Evolutionary conservation across 2,888 invertebrate genomes (phyloP).

Genomic region (Rotaria socialis): DNA sequence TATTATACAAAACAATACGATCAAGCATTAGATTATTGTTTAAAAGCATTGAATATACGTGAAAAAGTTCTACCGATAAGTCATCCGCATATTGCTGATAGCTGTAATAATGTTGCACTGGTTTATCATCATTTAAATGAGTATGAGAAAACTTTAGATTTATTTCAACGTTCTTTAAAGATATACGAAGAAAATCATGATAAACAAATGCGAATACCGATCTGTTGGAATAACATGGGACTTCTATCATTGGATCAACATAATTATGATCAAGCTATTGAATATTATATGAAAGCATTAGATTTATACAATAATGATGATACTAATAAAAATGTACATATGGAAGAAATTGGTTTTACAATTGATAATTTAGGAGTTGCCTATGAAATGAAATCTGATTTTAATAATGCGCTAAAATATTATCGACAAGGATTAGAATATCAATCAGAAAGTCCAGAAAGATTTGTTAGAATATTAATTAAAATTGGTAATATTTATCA

Average conservation of each 20-base stretch:
- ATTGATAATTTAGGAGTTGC: neutral
- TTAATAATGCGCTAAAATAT: neutral
- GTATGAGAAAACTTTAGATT: neutral
- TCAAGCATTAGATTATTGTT: conserved; percentile 2
- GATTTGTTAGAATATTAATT: neutral
- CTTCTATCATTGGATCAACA: neutral
- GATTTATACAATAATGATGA: neutral
- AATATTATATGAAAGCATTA: neutral
- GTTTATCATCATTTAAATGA: neutral
- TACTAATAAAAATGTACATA: neutral
- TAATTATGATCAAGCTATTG: neutral
- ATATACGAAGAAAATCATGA: neutral
- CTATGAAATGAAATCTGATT: neutral
- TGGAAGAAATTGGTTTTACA: neutral
- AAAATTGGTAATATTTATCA: conserved; percentile 22
- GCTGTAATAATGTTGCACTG: conserved; percentile 20
- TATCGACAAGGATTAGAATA: neutral
- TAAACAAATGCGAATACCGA: neutral
- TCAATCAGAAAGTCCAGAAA: neutral
- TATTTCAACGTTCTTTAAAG: neutral
- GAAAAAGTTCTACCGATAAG: neutral
- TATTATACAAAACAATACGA: neutral
- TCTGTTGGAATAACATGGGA: conserved; percentile 17
- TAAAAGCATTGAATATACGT: neutral
- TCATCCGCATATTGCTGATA: conserved; percentile 3